Base-by-base conservation (phyloP, 2,113 vertebrate genomes). In the Bettongia penicillata region DNA sequence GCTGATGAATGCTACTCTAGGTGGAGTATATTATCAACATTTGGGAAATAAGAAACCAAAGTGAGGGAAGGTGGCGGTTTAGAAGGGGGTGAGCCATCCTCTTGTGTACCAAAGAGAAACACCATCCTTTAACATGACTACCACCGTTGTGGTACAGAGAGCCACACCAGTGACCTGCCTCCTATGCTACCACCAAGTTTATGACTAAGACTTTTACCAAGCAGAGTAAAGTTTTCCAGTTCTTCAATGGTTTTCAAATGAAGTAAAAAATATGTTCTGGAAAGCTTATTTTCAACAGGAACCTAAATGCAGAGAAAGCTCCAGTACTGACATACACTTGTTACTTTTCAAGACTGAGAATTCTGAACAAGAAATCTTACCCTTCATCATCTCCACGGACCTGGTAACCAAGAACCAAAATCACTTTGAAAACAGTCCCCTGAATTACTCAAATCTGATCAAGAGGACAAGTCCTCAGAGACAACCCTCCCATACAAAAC, bases 351-450 rank as follows among this genome's bases (percentile, higher is more conserved):
- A 90, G 89, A 53, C 52, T 97, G 51, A n/a, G 91, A 95, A 90
- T 91, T 95, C 91, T 12, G 2, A 94, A 89, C 84, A 93, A 84
- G 93, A 95, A 95, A 96, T 95, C 96, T 98, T 95, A 92, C 95
- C 90, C 92, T 90, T 96, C 95, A 93, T 97, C 93, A 97, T 91
- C 97, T 91, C 97, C 52, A 96, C 96, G 92, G 96, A 97, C 90
- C 57, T n/a, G 91, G 93, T 89, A 97, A 96, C 89, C 14, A 31
- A 96, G 91, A 97, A 93, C 24, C 93, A 92, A 98, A 98, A 93
- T 31, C 93, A 95, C 93, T 96, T 68, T 50, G 92, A 96, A 96
- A 28, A 97, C 90, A 94, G 90, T 68, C 0, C 95, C 92, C 50
- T 95, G 89, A 97, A 97, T 97, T 97, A 97, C n/a, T 77, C 94